Conservation (phyloP, 2,113 vertebrate species). For the Prionailurus bengalensis region DNA sequence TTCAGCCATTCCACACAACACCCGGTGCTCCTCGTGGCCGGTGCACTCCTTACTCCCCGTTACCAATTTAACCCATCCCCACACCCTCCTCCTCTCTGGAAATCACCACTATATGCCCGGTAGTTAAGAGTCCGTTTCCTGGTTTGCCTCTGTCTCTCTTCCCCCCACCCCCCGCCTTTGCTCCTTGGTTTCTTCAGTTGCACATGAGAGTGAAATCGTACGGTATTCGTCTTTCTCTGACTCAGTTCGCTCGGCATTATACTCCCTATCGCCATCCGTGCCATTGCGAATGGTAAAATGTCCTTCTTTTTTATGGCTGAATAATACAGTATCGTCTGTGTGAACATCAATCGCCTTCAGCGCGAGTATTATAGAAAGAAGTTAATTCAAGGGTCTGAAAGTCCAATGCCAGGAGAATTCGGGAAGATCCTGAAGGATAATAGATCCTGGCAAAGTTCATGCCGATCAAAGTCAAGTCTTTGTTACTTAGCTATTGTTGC, state of each 20-base stretch:
- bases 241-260: neutral
- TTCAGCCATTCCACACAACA: neutral
- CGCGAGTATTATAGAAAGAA: neutral
- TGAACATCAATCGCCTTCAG: neutral
- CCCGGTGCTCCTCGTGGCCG: neutral
- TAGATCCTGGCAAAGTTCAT: neutral
- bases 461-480: neutral
- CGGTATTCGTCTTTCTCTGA: neutral
- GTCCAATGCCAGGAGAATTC: neutral
- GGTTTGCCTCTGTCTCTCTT: neutral
- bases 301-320: neutral
- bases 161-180: neutral
- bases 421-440: too few species aligned
- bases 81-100: neutral
- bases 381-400: neutral
- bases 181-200: neutral
- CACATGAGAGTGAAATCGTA: neutral
- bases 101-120: neutral
- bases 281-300: neutral
- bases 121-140: neutral
- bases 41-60: neutral
- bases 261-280: neutral
- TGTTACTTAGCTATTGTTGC: neutral
- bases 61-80: neutral
- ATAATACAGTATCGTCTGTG: neutral